Base-by-base conservation (phyloP, 2,797 vertebrate genomes). In the Darevskia mixta region DNA sequence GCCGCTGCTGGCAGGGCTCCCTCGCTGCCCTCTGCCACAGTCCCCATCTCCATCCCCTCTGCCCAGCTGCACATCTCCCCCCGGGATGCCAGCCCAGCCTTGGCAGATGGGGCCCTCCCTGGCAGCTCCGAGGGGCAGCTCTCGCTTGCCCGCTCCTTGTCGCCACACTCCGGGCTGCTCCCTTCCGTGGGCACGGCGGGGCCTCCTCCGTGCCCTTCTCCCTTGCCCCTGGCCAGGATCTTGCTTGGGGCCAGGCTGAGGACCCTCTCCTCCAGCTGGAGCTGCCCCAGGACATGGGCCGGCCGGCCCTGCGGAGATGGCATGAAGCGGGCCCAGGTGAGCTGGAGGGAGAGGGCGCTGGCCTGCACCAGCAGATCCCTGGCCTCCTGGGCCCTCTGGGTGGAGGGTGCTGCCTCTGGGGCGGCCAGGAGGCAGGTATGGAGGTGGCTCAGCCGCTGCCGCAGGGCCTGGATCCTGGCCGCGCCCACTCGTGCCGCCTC, bases 401-500 rank as follows among this genome's bases (percentile, higher is more conserved):
- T 13, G 2, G 23, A 13, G 20, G 13, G 17, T 6, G 8, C 3
- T 5, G 32, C 43, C 32, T 20, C 67, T 1, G 4, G 38, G 29
- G 35, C 5, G 0, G 69, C 69, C 38, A 11, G n/a, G 4, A 82
- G 86, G 9, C 8, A 20, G 3, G 29, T 5, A 41, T 29, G 79
- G 9, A 75, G 29, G 13, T 11, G 17, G 41, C 29, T 5, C 71
- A 82, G 49, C 41, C 2, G 41, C 13, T 17, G n/a, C 71, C 18
- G 8, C 71, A 75, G 18, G 35, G 58, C 55, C 58, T 27, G 71
- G 38, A 97, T 84, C 87, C 95, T 83, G 38, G 95, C 90, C 41
- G 95, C 95, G 49, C 95, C 96, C 10, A 96, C 95, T 8, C 91
- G 90, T 3, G 93, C 89, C 3, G 96, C 96, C 20, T 95, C 95